A percentile compares a stretch with the other conserved stretches of the same genome.
phyloP scores from a whole-genome alignment of 2,888 invertebrate genomes.

The Ectemnius lituratus region DNA sequence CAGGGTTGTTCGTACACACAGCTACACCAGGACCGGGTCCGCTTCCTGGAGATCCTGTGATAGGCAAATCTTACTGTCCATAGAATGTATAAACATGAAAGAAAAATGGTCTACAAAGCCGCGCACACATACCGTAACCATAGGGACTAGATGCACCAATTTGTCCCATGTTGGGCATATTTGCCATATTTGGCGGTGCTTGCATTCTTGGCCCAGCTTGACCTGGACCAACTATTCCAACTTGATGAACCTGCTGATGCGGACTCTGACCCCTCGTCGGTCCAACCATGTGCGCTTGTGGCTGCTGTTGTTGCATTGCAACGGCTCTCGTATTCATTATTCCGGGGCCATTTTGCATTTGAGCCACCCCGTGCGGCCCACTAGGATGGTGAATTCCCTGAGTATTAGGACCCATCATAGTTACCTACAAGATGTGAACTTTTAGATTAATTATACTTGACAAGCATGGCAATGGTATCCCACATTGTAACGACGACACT shows the following conservation, averaged over 20 bases:
- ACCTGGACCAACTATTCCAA: conserved; percentile 78
- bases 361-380: conserved; percentile 71
- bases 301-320: conserved; percentile 77
- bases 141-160: conserved; percentile 76
- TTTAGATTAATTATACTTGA: not conserved
- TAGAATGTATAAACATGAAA: not conserved
- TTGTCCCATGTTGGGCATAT: conserved; percentile 76
- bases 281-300: conserved; percentile 73
- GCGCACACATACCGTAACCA: conserved; percentile 70
- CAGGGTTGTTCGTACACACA: conserved; percentile 70
- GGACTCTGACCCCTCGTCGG: conserved; percentile 76
- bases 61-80: conserved; percentile 5
- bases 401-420: conserved; percentile 80
- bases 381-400: conserved; percentile 76
- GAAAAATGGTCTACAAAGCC: not conserved
- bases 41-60: conserved; percentile 69
- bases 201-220: conserved; percentile 82
- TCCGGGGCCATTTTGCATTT: conserved; percentile 87
- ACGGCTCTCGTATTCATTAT: conserved; percentile 81
- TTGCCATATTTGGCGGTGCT: conserved; percentile 80
- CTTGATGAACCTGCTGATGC: conserved; percentile 77
- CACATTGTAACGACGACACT: too few relatives aligned
- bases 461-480: not conserved
- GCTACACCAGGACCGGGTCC: conserved; percentile 70
- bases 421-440: conserved; percentile 66